Percentiles rank a stretch among this genome's conserved stretches.
These are phyloP conservation scores for Gonatopus flavifemur DNA, from an alignment of 1,140 invertebrate species.

Conservation along the genomic window DNA sequence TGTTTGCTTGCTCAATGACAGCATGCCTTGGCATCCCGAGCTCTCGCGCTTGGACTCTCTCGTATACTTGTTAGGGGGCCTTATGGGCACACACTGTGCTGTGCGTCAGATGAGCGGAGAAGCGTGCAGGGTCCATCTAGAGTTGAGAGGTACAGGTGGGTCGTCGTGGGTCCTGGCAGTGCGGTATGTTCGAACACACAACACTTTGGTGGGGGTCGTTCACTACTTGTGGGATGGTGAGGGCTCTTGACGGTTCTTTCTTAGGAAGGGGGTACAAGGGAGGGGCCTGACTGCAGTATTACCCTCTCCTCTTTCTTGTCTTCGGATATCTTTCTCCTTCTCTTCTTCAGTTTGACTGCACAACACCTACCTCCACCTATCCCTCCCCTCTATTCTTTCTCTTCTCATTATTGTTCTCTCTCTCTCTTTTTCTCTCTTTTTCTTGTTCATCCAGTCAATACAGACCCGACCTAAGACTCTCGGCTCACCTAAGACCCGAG, in stretches of 20 bases:
- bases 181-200: too few relatives aligned
- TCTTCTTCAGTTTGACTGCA: background rate
- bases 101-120: slow-evolving; percentile 39
- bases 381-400: too few relatives aligned
- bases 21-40: too few relatives aligned
- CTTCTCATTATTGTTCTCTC: too few relatives aligned
- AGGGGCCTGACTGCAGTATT: slow-evolving; percentile 43
- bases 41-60: too few relatives aligned
- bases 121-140: slow-evolving; percentile 46
- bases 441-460: too few relatives aligned
- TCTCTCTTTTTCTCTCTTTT: too few relatives aligned
- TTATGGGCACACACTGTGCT: slow-evolving; percentile 48
- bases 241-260: slow-evolving; percentile 22
- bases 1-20: too few relatives aligned
- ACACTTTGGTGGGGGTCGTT: slow-evolving; percentile 32
- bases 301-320: slow-evolving; percentile 29
- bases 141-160: slow-evolving; percentile 51
- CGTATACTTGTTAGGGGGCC: slow-evolving; percentile 40
- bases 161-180: slow-evolving; percentile 36
- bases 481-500: too few relatives aligned
- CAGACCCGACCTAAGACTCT: too few relatives aligned
- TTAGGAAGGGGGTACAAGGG: slow-evolving; percentile 31
- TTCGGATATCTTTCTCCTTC: slow-evolving; percentile 17
- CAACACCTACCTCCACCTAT: background rate
- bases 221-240: slow-evolving; percentile 10